Percentiles rank a stretch among this genome's conserved stretches.
Evolutionary conservation across 2,113 vertebrate species (phyloP).

Genomic region (Myrmecophaga tridactyla): DNA sequence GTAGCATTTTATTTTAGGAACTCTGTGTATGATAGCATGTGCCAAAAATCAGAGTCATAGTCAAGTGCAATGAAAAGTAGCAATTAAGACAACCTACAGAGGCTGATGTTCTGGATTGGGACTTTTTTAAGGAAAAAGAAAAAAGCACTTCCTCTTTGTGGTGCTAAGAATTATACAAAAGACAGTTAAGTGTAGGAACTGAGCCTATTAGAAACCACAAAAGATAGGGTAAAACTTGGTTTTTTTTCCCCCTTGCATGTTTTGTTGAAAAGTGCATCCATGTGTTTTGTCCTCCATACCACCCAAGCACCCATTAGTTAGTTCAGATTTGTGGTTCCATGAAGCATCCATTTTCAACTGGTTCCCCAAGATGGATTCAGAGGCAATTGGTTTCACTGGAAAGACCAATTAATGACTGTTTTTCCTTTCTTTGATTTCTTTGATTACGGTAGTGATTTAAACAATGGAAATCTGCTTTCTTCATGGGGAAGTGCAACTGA

Average conservation of each 20-base stretch:
- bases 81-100: conserved; percentile 85
- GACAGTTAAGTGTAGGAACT: conserved; percentile 45
- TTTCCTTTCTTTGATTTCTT: conserved; percentile 23
- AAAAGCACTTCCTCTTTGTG: conserved; percentile 70
- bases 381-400: not conserved
- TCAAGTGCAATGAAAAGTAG: conserved; percentile 80
- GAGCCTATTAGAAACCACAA: conserved; percentile 55
- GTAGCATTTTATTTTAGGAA: conserved; percentile 84
- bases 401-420: not conserved
- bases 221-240: conserved; percentile 1
- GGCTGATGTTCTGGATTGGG: conserved; percentile 69
- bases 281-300: not conserved
- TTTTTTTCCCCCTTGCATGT: not conserved
- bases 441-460: not conserved
- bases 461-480: conserved; percentile 42
- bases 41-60: conserved; percentile 85
- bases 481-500: not conserved
- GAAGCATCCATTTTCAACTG: not conserved
- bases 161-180: conserved; percentile 64
- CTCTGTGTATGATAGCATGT: conserved; percentile 77
- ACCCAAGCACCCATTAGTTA: not conserved
- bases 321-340: not conserved
- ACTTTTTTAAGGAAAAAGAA: conserved; percentile 47
- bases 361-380: conserved; percentile 30
- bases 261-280: not conserved